Conservation (phyloP, 2,888 invertebrate genomes). For the Ectropis crepuscularia region DNA sequence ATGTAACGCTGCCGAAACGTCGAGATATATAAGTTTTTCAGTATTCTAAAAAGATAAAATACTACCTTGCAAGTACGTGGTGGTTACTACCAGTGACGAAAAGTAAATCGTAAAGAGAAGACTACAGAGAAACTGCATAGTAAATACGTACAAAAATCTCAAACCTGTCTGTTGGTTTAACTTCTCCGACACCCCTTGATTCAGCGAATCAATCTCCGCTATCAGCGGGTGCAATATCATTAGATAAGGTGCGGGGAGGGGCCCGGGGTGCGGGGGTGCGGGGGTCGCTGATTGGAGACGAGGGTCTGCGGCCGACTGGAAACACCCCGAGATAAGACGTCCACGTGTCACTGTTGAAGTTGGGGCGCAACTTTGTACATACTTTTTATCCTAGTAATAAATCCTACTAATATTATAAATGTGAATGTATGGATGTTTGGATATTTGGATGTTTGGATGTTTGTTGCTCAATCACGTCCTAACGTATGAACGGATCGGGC, state of each 20-base stretch:
- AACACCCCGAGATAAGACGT: constrained; percentile 21
- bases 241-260: constrained; percentile 5
- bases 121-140: too few relatives aligned
- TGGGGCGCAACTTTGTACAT: neutral
- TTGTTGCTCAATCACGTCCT: too few relatives aligned
- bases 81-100: too few relatives aligned
- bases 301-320: constrained; percentile 29
- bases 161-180: neutral
- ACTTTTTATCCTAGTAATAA: neutral
- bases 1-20: too few relatives aligned
- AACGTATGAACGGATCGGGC: too few relatives aligned
- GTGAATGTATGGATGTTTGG: neutral
- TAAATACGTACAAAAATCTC: neutral
- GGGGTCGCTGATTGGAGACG: constrained; percentile 16
- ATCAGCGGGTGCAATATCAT: constrained; percentile 10
- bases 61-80: too few relatives aligned
- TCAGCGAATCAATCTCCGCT: constrained; percentile 15
- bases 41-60: too few relatives aligned
- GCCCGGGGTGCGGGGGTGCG: neutral
- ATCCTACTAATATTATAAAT: neutral
- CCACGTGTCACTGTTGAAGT: neutral
- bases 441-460: too few relatives aligned
- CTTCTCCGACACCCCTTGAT: constrained; percentile 3
- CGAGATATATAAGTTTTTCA: too few relatives aligned
- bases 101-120: too few relatives aligned